These are phyloP conservation scores for Lasius platythorax DNA, from an alignment of 2,888 invertebrate species.

Conservation along the genomic window DNA sequence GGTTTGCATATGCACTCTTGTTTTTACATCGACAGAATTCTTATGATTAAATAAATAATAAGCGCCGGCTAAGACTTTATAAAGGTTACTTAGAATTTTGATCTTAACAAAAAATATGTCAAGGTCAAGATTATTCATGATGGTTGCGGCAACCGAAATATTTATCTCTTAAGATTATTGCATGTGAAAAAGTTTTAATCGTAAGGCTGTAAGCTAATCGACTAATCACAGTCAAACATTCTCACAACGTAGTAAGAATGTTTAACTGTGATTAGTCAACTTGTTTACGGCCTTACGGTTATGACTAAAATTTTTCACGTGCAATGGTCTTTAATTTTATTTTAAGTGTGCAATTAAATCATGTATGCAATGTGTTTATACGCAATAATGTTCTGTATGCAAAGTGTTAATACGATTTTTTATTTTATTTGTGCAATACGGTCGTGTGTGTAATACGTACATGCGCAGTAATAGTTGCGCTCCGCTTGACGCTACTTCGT, in stretches of 20 bases:
- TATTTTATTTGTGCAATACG: background rate
- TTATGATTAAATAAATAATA: background rate
- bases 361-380: background rate
- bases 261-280: too few relatives aligned
- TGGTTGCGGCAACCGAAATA: background rate
- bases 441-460: background rate
- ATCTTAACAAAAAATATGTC: too few relatives aligned
- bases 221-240: too few relatives aligned
- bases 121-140: background rate
- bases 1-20: background rate
- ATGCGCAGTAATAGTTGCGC: background rate
- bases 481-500: background rate
- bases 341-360: background rate
- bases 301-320: too few relatives aligned
- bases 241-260: too few relatives aligned
- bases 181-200: too few relatives aligned
- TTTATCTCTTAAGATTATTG: background rate
- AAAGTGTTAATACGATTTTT: background rate
- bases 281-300: too few relatives aligned
- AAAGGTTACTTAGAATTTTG: background rate
- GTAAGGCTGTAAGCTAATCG: too few relatives aligned
- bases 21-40: background rate
- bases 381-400: background rate
- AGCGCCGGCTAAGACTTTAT: background rate
- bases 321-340: background rate